phyloP scores from a whole-genome alignment of 1,140 invertebrate species.

The Trichonephila clavipes region DNA sequence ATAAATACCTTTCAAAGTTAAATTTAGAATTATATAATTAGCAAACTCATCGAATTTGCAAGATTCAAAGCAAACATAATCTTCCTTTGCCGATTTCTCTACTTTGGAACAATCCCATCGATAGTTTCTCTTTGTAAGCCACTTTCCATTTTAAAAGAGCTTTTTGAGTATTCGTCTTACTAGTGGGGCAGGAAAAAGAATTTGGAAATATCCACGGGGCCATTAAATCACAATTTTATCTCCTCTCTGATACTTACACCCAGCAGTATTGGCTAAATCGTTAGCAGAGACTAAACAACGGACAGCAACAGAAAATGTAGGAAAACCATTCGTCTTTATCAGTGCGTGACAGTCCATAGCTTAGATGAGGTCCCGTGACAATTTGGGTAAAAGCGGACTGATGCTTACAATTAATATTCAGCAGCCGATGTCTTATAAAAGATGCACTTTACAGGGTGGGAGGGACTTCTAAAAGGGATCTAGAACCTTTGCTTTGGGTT shows the following conservation, averaged over 20 bases:
- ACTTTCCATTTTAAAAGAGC: not conserved
- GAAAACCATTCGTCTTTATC: conserved; percentile 63
- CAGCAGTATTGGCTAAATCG: conserved; percentile 31
- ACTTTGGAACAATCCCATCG: not conserved
- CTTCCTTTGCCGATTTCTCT: no score
- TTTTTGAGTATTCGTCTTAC: not conserved
- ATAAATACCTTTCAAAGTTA: no score
- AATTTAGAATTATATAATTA: not conserved
- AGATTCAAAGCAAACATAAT: not conserved
- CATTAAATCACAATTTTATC: conserved; percentile 75
- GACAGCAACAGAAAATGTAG: conserved; percentile 28
- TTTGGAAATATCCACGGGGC: conserved; percentile 41
- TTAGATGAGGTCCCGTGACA: conserved; percentile 62
- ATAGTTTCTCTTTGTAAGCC: not conserved
- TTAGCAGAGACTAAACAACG: conserved; percentile 48
- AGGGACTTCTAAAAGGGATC: not conserved
- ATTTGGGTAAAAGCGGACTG: conserved; percentile 70
- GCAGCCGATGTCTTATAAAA: conserved; percentile 66
- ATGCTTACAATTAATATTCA: conserved; percentile 72
- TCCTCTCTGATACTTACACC: not conserved
- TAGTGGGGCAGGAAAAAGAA: not conserved
- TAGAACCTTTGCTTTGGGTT: not conserved
- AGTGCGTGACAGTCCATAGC: conserved; percentile 62
- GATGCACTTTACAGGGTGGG: conserved; percentile 9
- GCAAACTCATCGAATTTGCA: not conserved